These are phyloP conservation scores for Hyposoter dolosus DNA, from an alignment of 2,888 invertebrate genomes.

Conservation along the genomic window DNA sequence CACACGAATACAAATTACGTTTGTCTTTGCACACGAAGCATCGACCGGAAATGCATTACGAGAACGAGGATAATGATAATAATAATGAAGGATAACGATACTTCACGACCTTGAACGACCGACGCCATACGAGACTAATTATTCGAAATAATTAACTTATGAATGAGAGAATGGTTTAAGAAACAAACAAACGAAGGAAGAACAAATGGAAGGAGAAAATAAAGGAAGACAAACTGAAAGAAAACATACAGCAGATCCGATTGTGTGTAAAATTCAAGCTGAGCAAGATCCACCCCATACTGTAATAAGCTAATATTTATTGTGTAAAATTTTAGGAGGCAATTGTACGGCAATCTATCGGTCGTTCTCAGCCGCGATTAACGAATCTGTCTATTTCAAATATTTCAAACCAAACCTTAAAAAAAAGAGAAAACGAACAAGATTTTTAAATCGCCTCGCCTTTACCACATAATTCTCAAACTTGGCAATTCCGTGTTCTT, in stretches of 20 bases:
- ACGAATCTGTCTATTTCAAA: conserved; percentile 39
- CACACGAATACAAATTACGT: conserved; percentile 35
- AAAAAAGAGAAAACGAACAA: background rate
- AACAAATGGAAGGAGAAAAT: conserved; percentile 12
- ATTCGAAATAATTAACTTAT: conserved; percentile 17
- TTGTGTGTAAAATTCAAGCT: conserved; percentile 50
- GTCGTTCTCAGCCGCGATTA: conserved; percentile 66
- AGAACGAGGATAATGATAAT: conserved; percentile 28
- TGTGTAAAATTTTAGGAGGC: conserved; percentile 69
- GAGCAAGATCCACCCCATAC: conserved; percentile 71
- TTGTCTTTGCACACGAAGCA: conserved; percentile 61
- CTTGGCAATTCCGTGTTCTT: conserved; percentile 37
- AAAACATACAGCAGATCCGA: conserved; percentile 31
- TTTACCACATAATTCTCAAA: conserved; percentile 42
- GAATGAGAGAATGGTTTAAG: conserved; percentile 2
- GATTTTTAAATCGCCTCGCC: conserved; percentile 38
- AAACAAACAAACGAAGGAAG: background rate
- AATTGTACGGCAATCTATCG: conserved; percentile 67
- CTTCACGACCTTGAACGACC: conserved; percentile 34
- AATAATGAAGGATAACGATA: conserved; percentile 26
- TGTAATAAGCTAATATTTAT: conserved; percentile 72
- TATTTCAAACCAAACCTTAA: conserved; percentile 22
- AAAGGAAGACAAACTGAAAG: background rate
- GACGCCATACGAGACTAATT: conserved; percentile 57
- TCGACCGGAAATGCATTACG: conserved; percentile 57